Evolutionary conservation across 1,140 invertebrate species (phyloP).

Genomic region (Zaprionus camerounensis): DNA sequence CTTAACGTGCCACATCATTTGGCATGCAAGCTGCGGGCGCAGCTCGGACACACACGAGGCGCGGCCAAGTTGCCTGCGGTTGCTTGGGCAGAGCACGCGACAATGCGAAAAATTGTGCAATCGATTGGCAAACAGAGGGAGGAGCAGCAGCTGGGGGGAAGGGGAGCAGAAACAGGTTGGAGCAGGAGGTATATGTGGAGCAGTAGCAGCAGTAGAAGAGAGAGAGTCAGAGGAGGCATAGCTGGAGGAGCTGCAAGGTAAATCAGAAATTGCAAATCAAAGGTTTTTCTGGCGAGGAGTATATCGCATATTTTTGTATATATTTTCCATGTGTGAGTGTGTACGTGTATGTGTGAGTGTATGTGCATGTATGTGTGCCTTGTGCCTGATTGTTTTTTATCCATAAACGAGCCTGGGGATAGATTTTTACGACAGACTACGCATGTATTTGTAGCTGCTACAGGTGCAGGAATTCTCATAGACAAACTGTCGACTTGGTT

Average conservation of each 20-base stretch:
- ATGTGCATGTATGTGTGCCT: constrained; percentile 9
- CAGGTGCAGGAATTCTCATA: constrained; percentile 73
- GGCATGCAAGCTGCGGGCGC: constrained; percentile 68
- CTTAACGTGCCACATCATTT: constrained; percentile 53
- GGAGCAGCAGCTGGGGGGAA: neutral
- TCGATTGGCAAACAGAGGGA: constrained; percentile 57
- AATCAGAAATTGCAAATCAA: constrained; percentile 50
- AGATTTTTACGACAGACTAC: constrained; percentile 74
- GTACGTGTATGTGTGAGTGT: neutral
- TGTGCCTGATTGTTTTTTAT: constrained; percentile 76
- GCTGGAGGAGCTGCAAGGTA: constrained; percentile 9
- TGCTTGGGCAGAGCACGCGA: constrained; percentile 71
- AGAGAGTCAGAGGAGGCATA: neutral
- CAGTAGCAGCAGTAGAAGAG: neutral
- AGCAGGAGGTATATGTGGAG: neutral
- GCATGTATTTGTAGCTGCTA: constrained; percentile 17
- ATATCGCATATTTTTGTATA: neutral
- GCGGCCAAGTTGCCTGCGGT: constrained; percentile 72
- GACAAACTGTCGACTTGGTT: neutral
- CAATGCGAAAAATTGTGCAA: constrained; percentile 82
- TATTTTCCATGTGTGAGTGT: neutral
- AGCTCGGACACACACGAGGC: constrained; percentile 71
- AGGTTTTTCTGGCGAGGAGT: constrained; percentile 15
- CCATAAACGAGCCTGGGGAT: constrained; percentile 71
- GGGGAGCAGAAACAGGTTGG: neutral